phyloP scores from a whole-genome alignment of 2,797 vertebrate genomes.

The Pipistrellus kuhlii region DNA sequence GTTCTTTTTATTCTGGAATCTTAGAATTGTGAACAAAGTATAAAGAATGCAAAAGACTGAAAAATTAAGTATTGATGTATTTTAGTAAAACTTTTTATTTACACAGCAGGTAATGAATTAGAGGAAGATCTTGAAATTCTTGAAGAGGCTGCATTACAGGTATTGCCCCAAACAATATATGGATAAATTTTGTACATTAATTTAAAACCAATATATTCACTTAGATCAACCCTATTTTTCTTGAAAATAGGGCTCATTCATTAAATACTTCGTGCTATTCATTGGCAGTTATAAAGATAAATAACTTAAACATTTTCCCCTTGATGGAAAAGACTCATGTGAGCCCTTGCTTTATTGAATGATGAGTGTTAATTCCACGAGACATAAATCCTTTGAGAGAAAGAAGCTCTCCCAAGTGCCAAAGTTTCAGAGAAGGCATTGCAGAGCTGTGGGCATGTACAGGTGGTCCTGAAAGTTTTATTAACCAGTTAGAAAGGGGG shows the following conservation, averaged over 20 bases:
- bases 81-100: constrained; percentile 74
- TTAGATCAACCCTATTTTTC: constrained; percentile 15
- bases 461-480: not conserved
- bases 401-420: not conserved
- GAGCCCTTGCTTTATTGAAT: not conserved
- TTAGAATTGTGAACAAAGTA: constrained; percentile 16
- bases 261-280: not conserved
- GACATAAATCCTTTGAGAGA: not conserved
- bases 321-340: not conserved
- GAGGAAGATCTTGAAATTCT: constrained; percentile 99
- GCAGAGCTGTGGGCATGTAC: not conserved
- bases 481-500: not conserved
- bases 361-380: not conserved
- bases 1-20: constrained; percentile 40
- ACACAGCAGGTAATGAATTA: constrained; percentile 93
- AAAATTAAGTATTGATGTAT: constrained; percentile 28
- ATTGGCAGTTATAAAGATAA: not conserved
- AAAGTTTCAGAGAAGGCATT: not conserved
- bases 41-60: constrained; percentile 6
- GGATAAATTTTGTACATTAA: constrained; percentile 30
- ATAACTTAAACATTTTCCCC: not conserved
- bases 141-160: constrained; percentile 98
- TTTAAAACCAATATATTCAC: constrained; percentile 21
- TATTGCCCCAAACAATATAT: constrained; percentile 76
- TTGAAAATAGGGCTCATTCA: not conserved